Conservation (phyloP, 2,113 vertebrate species). For the Pheucticus melanocephalus region DNA sequence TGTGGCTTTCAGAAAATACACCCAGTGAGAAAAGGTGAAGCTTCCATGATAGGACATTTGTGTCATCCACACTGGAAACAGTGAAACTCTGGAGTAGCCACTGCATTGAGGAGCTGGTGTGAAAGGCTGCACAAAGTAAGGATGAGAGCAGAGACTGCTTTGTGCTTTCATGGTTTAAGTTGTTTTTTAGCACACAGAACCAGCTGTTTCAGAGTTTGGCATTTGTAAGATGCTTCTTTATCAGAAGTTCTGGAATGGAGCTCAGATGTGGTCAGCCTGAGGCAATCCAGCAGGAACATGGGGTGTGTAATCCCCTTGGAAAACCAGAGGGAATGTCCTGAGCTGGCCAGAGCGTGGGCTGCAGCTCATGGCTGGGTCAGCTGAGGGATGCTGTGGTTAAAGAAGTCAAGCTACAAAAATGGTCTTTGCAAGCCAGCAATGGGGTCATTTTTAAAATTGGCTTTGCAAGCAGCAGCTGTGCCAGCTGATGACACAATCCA, state of each 20-base stretch:
- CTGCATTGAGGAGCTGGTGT: neutral
- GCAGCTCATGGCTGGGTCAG: neutral
- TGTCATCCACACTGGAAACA: neutral
- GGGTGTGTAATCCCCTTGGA: neutral
- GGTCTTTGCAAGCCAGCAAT: neutral
- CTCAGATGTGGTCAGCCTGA: neutral
- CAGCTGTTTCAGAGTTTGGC: neutral
- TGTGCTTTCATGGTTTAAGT: neutral
- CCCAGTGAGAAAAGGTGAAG: neutral
- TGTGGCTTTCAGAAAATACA: neutral
- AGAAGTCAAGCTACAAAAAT: neutral
- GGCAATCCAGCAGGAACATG: neutral
- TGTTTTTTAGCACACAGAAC: neutral
- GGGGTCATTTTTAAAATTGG: neutral
- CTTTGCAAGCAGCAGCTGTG: neutral
- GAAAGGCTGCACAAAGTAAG: neutral
- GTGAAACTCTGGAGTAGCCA: neutral
- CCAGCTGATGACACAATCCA: neutral
- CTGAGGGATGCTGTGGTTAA: neutral
- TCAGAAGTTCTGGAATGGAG: neutral
- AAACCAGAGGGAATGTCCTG: neutral
- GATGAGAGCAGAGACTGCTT: neutral
- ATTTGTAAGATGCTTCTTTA: neutral
- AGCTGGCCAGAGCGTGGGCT: neutral
- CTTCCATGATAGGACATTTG: neutral